These are phyloP conservation scores for Dynastes maya DNA, from an alignment of 2,888 invertebrate species.

Conservation along the genomic window DNA sequence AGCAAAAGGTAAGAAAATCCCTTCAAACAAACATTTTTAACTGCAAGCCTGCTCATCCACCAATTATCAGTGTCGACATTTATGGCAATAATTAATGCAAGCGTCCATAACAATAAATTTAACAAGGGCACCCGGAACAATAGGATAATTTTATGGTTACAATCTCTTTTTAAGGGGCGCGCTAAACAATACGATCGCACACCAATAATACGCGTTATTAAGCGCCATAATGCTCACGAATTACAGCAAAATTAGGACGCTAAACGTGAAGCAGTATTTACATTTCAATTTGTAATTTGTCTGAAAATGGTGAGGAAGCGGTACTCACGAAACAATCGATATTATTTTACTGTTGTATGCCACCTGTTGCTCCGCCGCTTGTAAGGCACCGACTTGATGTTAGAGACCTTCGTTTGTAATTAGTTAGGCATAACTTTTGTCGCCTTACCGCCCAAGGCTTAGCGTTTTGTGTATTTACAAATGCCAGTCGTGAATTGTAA, in stretches of 20 bases:
- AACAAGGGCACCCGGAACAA: conserved; percentile 11
- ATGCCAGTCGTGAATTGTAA: background rate
- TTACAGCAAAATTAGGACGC: conserved; percentile 20
- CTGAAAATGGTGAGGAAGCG: conserved; percentile 4
- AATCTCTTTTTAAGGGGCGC: conserved; percentile 2
- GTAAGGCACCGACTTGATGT: conserved; percentile 3
- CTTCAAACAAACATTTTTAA: too few species aligned
- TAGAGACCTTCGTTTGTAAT: conserved; percentile 20
- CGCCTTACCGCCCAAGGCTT: background rate
- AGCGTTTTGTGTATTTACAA: conserved; percentile 2
- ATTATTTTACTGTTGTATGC: conserved; percentile 43
- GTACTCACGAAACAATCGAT: conserved; percentile 40
- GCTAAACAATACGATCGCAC: conserved; percentile 10
- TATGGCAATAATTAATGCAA: background rate
- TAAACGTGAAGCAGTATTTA: conserved; percentile 30
- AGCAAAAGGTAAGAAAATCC: too few species aligned
- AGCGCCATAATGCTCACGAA: conserved; percentile 12
- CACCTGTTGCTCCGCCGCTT: conserved; percentile 38
- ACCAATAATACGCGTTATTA: conserved; percentile 22
- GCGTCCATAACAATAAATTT: background rate
- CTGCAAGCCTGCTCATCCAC: background rate
- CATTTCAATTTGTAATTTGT: conserved; percentile 30
- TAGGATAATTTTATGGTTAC: conserved; percentile 15
- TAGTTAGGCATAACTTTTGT: conserved; percentile 18
- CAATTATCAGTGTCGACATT: background rate